Evolutionary conservation across 2,888 invertebrate species (phyloP), one percentile per base, ranked within the genome.

Genomic region (Cryptocheilus praepositus): DNA sequence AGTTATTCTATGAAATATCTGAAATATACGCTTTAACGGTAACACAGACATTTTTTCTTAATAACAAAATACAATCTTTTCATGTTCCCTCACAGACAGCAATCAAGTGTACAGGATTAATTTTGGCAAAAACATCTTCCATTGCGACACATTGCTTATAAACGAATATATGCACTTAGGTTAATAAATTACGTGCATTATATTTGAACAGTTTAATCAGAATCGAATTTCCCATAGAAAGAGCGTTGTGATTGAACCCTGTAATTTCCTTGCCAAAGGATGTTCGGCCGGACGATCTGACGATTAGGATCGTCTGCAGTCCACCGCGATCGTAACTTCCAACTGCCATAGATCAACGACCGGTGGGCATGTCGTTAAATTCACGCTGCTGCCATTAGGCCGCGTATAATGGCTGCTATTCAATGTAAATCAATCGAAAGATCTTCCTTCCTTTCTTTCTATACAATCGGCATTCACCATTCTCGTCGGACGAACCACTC

Each of bases 391-490:
- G 64, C 74, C 70, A 74, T 76, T 70, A 72, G 67, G 56, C 62
- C 43, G 57, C 66, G 67, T 61, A 66, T 71, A 71, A 76, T 63
- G 64, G 67, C 58, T 56, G 52, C 55, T 56, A 74, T 80, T 74
- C 61, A 74, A 67, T 73, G 67, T 71, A 74, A 81, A 74, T 79
- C 77, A 68, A 70, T 59, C 59, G 67, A 70, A 73, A 78, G 64
- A 74, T 73, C 64, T 67, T 64, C 61, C 70, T 70, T 72, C 66
- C 67, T 3, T 46, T 15, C 46, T 46, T 49, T 16, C 64, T 21
- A 19, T 51, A 52, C 36, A 19, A 43, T 61, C 55, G 45, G 54
- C 44, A 45, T 59, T 59, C 49, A 16, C 61, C 61, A 53, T 60
- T 28, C n/a, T n/a, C 16, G 36, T n/a, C 44, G 44, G 43, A 21